Percentiles rank a stretch among this genome's conserved stretches.
These are phyloP conservation scores for Drosophila pseudotakahashii DNA, from an alignment of 2,888 invertebrate genomes.

Conservation along the genomic window DNA sequence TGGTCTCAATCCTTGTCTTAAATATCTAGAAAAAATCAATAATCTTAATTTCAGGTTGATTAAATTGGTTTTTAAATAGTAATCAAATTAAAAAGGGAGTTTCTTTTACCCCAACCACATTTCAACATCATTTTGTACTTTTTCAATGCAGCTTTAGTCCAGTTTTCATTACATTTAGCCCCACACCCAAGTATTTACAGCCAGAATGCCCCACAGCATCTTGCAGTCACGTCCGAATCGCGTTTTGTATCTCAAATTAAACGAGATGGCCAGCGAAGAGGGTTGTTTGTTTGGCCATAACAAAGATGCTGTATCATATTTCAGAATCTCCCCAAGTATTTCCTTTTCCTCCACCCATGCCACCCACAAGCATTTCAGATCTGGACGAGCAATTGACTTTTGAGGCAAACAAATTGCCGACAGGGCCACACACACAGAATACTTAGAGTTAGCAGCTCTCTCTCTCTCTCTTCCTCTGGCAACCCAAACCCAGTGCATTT, in stretches of 20 bases:
- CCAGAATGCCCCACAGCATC: conserved; percentile 10
- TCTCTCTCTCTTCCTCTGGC: neutral
- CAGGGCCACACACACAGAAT: conserved; percentile 48
- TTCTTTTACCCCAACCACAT: too few relatives aligned
- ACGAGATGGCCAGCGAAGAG: conserved; percentile 28
- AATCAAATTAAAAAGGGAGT: too few relatives aligned
- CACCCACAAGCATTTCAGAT: conserved; percentile 18
- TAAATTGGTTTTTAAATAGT: too few relatives aligned
- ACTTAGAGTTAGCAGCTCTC: conserved; percentile 4
- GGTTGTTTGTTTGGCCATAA: conserved; percentile 37
- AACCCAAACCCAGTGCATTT: conserved; percentile 45
- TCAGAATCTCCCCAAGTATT: conserved; percentile 49
- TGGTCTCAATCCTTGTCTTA: neutral
- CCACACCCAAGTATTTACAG: neutral
- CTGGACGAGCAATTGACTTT: conserved; percentile 53
- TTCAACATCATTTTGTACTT: too few relatives aligned
- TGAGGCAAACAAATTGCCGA: conserved; percentile 70
- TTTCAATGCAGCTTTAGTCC: neutral
- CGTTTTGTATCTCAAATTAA: conserved; percentile 52
- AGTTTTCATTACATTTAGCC: conserved; percentile 2
- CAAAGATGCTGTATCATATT: conserved; percentile 62
- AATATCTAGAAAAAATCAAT: neutral
- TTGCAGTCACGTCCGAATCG: conserved; percentile 44
- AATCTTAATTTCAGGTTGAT: too few relatives aligned
- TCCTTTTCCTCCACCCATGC: neutral